phyloP scores from a whole-genome alignment of 1,140 invertebrate species.

The Matsumurasca onukii region DNA sequence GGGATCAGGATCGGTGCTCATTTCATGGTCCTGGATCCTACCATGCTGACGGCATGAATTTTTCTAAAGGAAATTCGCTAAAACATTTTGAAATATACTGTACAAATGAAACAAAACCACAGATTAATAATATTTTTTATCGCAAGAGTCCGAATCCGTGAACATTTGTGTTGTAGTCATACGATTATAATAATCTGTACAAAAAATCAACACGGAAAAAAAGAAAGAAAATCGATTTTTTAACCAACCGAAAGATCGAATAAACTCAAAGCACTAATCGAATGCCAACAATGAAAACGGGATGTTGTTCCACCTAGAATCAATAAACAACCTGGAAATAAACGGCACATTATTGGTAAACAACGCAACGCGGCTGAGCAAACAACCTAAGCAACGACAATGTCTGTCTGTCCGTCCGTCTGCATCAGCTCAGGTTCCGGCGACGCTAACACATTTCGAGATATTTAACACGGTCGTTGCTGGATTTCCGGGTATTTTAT shows the following conservation, averaged over 20 bases:
- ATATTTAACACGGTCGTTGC: neutral
- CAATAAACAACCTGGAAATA: constrained; percentile 26
- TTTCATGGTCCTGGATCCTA: too few species aligned
- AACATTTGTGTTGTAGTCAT: neutral
- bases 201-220: neutral
- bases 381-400: neutral
- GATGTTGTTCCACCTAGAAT: constrained; percentile 8
- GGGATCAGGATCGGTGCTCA: too few species aligned
- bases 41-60: too few species aligned
- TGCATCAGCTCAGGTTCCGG: neutral
- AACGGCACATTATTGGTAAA: constrained; percentile 20
- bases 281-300: neutral
- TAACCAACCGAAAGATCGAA: neutral
- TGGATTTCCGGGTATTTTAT: neutral
- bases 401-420: neutral
- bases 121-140: too few species aligned
- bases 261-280: neutral
- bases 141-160: too few species aligned
- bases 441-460: neutral
- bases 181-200: neutral
- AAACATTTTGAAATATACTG: neutral
- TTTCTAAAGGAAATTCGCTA: too few species aligned
- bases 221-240: neutral
- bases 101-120: neutral
- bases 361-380: constrained; percentile 8